Evolutionary conservation across 2,797 vertebrate genomes (phyloP).

Genomic region (Chaenodraco wilsoni): DNA sequence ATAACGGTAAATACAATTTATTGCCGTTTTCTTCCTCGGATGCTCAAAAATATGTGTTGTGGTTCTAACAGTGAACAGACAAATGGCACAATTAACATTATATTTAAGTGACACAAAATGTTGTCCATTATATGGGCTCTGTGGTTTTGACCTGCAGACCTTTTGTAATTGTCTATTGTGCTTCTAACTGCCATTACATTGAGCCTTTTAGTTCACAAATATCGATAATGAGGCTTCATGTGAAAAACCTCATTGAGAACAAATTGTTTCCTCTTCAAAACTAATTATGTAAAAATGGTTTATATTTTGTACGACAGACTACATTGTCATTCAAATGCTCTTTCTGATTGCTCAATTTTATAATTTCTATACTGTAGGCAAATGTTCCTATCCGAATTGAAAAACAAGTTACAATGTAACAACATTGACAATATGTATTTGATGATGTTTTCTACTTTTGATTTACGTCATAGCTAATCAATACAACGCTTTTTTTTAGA

Average conservation of each 20-base stretch:
- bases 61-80: neutral
- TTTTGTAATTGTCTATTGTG: constrained; percentile 31
- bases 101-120: constrained; percentile 2
- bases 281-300: constrained; percentile 21
- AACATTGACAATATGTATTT: too few species aligned
- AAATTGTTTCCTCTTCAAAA: constrained; percentile 26
- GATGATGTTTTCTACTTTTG: too few species aligned
- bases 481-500: too few species aligned
- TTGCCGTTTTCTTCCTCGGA: constrained; percentile 17
- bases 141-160: constrained; percentile 19
- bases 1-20: constrained; percentile 35
- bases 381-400: neutral
- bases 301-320: constrained; percentile 14
- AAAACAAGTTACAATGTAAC: too few species aligned
- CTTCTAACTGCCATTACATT: constrained; percentile 19
- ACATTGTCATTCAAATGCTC: constrained; percentile 38
- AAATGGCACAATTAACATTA: neutral
- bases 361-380: constrained; percentile 4
- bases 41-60: neutral
- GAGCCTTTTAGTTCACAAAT: constrained; percentile 29
- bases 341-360: constrained; percentile 20
- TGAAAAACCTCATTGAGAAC: constrained; percentile 17
- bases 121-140: constrained; percentile 19
- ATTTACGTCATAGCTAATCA: too few species aligned
- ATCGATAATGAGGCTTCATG: constrained; percentile 17